Evolutionary conservation across 2,113 vertebrate species (phyloP).

Genomic region (Microcebus tavaratra): DNA sequence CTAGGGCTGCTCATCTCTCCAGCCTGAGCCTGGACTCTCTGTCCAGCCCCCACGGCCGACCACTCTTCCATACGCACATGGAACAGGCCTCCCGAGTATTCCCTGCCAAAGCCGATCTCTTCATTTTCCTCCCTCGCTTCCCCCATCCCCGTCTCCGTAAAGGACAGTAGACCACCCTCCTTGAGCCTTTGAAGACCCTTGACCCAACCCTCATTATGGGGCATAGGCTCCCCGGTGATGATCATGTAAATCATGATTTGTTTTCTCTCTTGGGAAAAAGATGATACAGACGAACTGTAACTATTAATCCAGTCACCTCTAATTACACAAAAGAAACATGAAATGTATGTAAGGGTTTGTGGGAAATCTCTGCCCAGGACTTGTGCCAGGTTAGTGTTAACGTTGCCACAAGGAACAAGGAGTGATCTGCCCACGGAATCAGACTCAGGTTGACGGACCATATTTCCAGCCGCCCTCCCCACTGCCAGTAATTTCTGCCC

Average conservation of each 20-base stretch:
- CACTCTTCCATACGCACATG: rapidly evolving
- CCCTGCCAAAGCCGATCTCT: not conserved
- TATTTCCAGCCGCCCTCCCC: rapidly evolving
- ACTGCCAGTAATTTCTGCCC: not conserved
- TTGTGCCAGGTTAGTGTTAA: not conserved
- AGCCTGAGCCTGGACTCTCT: not conserved
- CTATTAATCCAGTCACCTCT: not conserved
- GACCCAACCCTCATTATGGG: not conserved
- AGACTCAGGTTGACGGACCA: not conserved
- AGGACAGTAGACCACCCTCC: not conserved
- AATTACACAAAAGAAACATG: not conserved
- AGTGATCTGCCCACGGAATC: not conserved
- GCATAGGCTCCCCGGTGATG: not conserved
- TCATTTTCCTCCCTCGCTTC: rapidly evolving
- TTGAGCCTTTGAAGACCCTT: not conserved
- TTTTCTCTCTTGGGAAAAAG: not conserved
- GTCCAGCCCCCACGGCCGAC: not conserved
- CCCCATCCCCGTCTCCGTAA: not conserved
- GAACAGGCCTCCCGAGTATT: not conserved
- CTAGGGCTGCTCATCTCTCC: not conserved
- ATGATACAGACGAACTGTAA: not conserved
- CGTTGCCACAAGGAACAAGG: not conserved
- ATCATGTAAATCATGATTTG: not conserved
- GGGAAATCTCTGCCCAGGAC: not conserved
- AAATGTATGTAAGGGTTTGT: rapidly evolving